Evolutionary conservation across 2,797 vertebrate species (phyloP).

Genomic region (Phataginus tetradactyla): DNA sequence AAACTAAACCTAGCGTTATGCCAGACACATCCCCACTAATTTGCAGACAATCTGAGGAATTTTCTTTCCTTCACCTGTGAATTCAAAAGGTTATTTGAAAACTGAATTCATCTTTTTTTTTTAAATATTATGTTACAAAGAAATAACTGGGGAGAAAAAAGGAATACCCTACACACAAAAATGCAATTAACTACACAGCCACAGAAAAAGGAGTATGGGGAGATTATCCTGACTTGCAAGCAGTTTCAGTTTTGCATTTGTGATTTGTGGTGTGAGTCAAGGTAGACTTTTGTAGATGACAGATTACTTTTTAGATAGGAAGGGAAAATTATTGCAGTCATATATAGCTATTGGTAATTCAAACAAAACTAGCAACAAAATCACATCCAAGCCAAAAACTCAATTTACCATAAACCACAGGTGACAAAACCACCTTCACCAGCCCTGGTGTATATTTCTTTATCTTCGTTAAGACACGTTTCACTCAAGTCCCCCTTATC

Average conservation of each 20-base stretch:
- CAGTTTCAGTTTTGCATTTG: slow-evolving; percentile 74
- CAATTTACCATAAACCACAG: slow-evolving; percentile 83
- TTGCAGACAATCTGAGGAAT: neutral
- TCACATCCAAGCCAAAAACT: slow-evolving; percentile 79
- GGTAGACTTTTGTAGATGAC: slow-evolving; percentile 83
- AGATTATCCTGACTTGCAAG: slow-evolving; percentile 49
- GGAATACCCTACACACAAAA: slow-evolving; percentile 50
- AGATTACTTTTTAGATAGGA: slow-evolving; percentile 85
- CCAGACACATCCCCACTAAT: neutral
- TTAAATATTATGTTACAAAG: neutral
- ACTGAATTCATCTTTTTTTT: neutral
- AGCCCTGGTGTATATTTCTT: slow-evolving; percentile 78
- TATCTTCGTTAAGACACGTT: slow-evolving; percentile 73
- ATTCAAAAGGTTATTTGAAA: slow-evolving; percentile 52
- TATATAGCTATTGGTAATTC: slow-evolving; percentile 79
- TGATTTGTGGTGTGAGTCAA: slow-evolving; percentile 82
- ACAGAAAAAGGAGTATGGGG: slow-evolving; percentile 47
- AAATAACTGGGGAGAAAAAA: slow-evolving; percentile 54
- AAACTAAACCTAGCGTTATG: neutral
- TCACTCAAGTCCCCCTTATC: slow-evolving; percentile 41
- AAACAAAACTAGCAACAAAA: slow-evolving; percentile 84
- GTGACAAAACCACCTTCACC: slow-evolving; percentile 69
- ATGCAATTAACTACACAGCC: slow-evolving; percentile 73
- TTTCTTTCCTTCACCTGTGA: slow-evolving; percentile 35
- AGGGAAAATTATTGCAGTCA: slow-evolving; percentile 82